phyloP scores from a whole-genome alignment of 2,113 vertebrate species.

The Lagopus muta region DNA sequence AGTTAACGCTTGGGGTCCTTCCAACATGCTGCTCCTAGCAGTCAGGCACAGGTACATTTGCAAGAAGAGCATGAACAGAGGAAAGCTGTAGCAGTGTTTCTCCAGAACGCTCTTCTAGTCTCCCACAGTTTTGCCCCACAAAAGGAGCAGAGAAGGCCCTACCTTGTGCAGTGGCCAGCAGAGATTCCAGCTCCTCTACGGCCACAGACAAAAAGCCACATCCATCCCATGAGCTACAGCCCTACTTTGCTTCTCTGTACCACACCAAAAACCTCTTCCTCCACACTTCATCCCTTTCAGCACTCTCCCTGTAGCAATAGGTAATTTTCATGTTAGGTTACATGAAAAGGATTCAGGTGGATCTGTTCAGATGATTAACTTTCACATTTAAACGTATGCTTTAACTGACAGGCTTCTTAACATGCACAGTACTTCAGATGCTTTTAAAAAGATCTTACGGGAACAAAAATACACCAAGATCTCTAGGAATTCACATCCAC shows the following conservation, averaged over 20 bases:
- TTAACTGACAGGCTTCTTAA: not conserved
- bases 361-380: not conserved
- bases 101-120: not conserved
- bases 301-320: not conserved
- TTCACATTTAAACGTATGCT: not conserved
- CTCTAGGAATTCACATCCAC: conserved; percentile 16
- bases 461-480: not conserved
- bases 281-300: not conserved
- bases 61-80: not conserved
- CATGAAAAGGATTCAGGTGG: not conserved
- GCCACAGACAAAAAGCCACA: not conserved
- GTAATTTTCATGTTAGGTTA: not conserved
- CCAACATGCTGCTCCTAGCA: not conserved
- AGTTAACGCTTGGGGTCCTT: not conserved
- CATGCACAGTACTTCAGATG: not conserved
- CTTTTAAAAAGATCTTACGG: not conserved
- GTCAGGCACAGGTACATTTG: not conserved
- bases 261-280: not conserved
- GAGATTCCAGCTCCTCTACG: not conserved
- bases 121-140: not conserved
- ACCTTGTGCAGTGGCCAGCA: not conserved
- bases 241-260: not conserved
- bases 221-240: rapidly evolving
- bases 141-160: not conserved
- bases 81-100: not conserved